Base-by-base conservation (phyloP, 2,797 vertebrate species). In the Sarcoramphus papa region DNA sequence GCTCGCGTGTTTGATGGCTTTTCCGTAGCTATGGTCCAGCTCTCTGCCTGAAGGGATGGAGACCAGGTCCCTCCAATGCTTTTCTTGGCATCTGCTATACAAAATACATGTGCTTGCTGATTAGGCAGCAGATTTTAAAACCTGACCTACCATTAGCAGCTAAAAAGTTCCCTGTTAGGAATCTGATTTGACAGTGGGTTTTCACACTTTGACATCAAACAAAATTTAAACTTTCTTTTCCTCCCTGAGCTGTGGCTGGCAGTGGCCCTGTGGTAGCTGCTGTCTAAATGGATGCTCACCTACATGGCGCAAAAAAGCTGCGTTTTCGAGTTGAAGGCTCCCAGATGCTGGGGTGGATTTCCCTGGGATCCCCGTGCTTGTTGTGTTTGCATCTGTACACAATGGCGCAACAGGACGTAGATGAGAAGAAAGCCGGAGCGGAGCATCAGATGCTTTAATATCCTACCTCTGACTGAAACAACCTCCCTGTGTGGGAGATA, bases 401-500 rank as follows among this genome's bases (percentile, higher is more conserved):
- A 18, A 20, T 7, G 12, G 40, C 16, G 9, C 64, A 89, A 68
- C 48, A 48, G 78, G 92, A 50, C n/a, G 0, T 30, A 53, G 89
- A 43, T 62, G 72, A 89, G 85, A 86, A 90, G 83, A 70, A 87
- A 73, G 53, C 35, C 5, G 2, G 27, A 80, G 62, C 2, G 3
- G 73, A 88, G 48, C 76, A 56, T 84, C 47, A 23, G 67, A 93
- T 94, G 56, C 92, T 96, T 96, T 96, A 96, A 97, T 96, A 95
- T 85, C 72, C 84, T 92, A 85, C 88, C 93, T 95, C 91, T 97
- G 93, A 97, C 94, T 96, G 95, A 95, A 97, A 82, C 96, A 97
- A 89, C 95, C 92, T 97, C 96, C 93, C 94, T 80, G 53, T 85
- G 85, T 97, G 94, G 93, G 95, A 97, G 96, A 97, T 96, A 93